These are phyloP conservation scores for Parapsyche elsis DNA, from an alignment of 1,140 invertebrate species.

Conservation along the genomic window DNA sequence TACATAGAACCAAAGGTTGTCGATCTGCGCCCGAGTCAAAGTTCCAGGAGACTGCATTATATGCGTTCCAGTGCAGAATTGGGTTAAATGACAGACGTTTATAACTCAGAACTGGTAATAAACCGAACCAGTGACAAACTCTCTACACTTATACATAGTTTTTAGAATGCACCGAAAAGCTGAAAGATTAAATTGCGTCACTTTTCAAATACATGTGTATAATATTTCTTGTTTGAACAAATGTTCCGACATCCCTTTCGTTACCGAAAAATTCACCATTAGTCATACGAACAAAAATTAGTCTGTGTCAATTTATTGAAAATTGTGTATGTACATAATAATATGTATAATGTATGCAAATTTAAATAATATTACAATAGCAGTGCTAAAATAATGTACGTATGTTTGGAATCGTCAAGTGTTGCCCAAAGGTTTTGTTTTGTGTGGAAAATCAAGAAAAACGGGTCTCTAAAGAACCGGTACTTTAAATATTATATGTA, in stretches of 20 bases:
- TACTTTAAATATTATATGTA: no score
- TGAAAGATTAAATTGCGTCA: not conserved
- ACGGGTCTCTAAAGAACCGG: no score
- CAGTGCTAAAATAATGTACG: no score
- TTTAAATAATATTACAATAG: no score
- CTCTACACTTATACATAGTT: not conserved
- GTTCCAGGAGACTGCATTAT: conserved; percentile 21
- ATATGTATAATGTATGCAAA: no score
- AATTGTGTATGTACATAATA: no score
- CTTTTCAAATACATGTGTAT: not conserved
- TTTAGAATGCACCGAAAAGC: not conserved
- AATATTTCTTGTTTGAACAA: conserved; percentile 6
- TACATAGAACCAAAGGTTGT: not conserved
- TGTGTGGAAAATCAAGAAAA: no score
- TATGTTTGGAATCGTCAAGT: no score
- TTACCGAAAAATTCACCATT: no score
- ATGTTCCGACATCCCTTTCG: not conserved
- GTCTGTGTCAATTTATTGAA: no score
- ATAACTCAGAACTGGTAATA: not conserved
- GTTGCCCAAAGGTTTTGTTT: no score
- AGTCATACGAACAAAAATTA: no score
- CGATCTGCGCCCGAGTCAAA: conserved; percentile 6
- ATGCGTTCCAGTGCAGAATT: conserved; percentile 27
- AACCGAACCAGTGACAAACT: conserved; percentile 20
- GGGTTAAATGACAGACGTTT: conserved; percentile 26